phyloP scores from a whole-genome alignment of 2,888 invertebrate genomes.

The Campoplex nolae region DNA sequence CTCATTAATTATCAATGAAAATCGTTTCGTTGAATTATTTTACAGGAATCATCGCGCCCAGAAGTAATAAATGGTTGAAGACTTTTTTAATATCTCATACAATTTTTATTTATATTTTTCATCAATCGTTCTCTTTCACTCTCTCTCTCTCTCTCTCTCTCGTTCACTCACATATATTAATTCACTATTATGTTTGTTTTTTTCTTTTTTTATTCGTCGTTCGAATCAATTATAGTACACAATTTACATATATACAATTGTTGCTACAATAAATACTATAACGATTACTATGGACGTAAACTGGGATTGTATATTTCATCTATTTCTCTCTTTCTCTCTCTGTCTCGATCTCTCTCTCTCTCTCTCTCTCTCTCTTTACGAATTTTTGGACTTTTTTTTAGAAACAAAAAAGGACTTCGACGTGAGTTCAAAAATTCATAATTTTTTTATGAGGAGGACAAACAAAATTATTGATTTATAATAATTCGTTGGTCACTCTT shows the following conservation, averaged over 20 bases:
- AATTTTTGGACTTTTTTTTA: too few species aligned
- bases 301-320: conserved; percentile 65
- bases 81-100: conserved; percentile 61
- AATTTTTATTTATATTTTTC: conserved; percentile 80
- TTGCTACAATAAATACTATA: conserved; percentile 79
- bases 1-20: too few species aligned
- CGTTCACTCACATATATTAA: conserved; percentile 71
- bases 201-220: conserved; percentile 22
- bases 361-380: neutral
- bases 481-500: neutral
- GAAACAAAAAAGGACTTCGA: too few species aligned
- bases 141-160: conserved; percentile 48
- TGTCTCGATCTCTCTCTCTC: neutral
- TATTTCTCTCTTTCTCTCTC: conserved; percentile 20
- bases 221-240: conserved; percentile 79
- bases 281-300: conserved; percentile 71
- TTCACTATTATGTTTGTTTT: conserved; percentile 63
- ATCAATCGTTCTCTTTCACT: conserved; percentile 76
- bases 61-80: conserved; percentile 11
- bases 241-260: conserved; percentile 84
- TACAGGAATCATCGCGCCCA: neutral
- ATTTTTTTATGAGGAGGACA: neutral
- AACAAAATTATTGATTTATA: neutral
- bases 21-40: neutral
- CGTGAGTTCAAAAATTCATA: neutral